Conservation (phyloP, 2,113 vertebrate species). For the Notechis scutatus region DNA sequence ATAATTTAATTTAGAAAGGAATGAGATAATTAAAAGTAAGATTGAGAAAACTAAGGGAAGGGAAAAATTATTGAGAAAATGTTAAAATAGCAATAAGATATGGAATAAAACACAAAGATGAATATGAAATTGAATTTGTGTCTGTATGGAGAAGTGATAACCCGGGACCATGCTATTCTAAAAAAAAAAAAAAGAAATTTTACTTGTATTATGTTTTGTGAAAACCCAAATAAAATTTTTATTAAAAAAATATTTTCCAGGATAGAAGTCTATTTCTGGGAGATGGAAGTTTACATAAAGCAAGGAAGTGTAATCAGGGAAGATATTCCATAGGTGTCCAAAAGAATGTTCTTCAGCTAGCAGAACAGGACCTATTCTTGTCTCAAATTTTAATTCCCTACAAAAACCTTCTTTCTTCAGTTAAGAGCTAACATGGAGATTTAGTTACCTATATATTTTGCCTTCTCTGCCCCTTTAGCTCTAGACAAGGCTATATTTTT, state of each 20-base stretch:
- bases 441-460: neutral
- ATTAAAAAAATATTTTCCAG: neutral
- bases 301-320: neutral
- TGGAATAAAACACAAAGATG: too few relatives aligned
- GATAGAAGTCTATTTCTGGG: neutral
- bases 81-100: too few relatives aligned
- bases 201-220: too few relatives aligned
- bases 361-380: neutral
- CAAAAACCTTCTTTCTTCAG: neutral
- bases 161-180: too few relatives aligned
- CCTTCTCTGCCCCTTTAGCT: neutral
- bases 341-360: neutral
- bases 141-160: too few relatives aligned
- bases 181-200: too few relatives aligned
- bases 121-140: too few relatives aligned
- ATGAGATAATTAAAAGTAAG: too few relatives aligned
- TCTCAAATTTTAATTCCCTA: neutral
- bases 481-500: neutral
- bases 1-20: too few relatives aligned
- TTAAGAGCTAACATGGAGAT: neutral
- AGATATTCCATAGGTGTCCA: neutral
- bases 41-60: too few relatives aligned
- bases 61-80: too few relatives aligned
- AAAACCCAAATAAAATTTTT: too few relatives aligned
- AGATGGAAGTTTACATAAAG: neutral